Percentiles rank a stretch among this genome's conserved stretches.
Conservation (phyloP, 2,797 vertebrate species). For the Australoheros facetus region DNA sequence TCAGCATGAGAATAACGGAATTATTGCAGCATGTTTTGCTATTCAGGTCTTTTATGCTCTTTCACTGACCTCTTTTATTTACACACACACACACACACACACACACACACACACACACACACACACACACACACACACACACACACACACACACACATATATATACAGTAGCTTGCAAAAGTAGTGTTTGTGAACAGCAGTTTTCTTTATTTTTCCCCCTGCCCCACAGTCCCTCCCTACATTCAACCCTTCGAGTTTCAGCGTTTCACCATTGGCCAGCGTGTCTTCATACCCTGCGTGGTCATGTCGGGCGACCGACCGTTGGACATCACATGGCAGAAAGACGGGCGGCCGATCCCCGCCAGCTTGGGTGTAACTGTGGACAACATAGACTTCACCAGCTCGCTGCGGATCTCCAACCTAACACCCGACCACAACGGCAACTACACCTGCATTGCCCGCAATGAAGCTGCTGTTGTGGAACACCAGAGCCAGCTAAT, state of each 20-base stretch:
- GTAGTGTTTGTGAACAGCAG: too few relatives aligned
- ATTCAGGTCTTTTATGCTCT: constrained; percentile 49
- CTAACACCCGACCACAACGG: constrained; percentile 97
- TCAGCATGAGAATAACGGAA: constrained; percentile 30
- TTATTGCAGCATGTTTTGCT: constrained; percentile 36
- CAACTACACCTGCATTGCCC: constrained; percentile 97
- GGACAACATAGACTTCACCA: constrained; percentile 99
- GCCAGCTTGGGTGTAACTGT: constrained; percentile 95
- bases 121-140: too few relatives aligned
- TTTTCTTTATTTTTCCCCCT: not conserved
- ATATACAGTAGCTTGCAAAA: too few relatives aligned
- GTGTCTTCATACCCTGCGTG: constrained; percentile 97
- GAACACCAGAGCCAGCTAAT: constrained; percentile 98
- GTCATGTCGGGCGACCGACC: constrained; percentile 97
- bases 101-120: too few relatives aligned
- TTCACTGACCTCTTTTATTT: constrained; percentile 38
- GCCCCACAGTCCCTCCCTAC: constrained; percentile 89
- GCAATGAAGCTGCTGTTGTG: constrained; percentile 94
- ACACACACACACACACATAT: too few relatives aligned
- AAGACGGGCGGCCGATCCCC: constrained; percentile 93
- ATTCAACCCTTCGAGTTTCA: constrained; percentile 99
- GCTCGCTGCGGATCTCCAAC: constrained; percentile 96
- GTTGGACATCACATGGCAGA: constrained; percentile 98
- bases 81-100: too few relatives aligned
- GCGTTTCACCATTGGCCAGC: constrained; percentile 95